A percentile compares a stretch with the other conserved stretches of the same genome.
phyloP scores from a whole-genome alignment of 1,140 invertebrate genomes.

The Temnothorax longispinosus region DNA sequence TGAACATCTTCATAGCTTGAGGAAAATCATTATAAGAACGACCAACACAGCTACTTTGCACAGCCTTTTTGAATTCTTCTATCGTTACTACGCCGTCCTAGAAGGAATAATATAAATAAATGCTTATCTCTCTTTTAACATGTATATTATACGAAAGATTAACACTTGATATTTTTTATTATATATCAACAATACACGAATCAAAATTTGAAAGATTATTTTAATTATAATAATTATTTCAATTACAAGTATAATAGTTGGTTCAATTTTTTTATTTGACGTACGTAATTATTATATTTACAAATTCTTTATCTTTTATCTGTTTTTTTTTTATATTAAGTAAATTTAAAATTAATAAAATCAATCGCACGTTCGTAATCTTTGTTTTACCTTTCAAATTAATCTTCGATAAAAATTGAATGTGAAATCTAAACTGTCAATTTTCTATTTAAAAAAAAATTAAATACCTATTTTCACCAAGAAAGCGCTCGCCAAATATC shows the following conservation, averaged over 20 bases:
- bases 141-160: background rate
- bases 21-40: slow-evolving; percentile 92
- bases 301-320: background rate
- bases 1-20: slow-evolving; percentile 93
- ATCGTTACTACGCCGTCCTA: slow-evolving; percentile 93
- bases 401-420: background rate
- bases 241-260: no score
- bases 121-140: background rate
- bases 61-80: slow-evolving; percentile 93
- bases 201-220: background rate
- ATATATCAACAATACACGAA: background rate
- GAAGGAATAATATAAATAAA: slow-evolving; percentile 8
- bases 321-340: background rate
- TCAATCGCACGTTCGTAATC: background rate
- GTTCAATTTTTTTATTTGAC: background rate
- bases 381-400: background rate
- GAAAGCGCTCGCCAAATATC: background rate
- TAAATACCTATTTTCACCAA: background rate
- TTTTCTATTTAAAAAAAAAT: background rate
- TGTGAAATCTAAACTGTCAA: background rate
- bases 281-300: background rate
- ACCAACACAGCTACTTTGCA: slow-evolving; percentile 92
- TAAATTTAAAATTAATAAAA: background rate
- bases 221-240: background rate
- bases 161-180: background rate